phyloP scores from a whole-genome alignment of 2,797 vertebrate species.

The Pelodytes ibericus region DNA sequence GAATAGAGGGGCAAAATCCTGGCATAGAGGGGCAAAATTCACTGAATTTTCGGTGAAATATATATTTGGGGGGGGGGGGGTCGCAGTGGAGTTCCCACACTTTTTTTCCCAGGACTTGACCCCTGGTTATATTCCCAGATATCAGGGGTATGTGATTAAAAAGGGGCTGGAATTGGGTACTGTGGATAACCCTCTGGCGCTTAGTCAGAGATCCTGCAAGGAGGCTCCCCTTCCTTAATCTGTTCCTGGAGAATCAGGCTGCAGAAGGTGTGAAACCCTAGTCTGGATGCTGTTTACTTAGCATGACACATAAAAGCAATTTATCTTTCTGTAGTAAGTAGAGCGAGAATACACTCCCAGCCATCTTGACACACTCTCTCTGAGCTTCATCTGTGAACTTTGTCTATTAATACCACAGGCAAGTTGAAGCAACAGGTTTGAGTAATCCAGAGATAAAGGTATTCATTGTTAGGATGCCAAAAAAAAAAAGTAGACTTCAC shows the following conservation, averaged over 20 bases:
- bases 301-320: neutral
- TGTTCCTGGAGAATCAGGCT: neutral
- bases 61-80: too few species aligned
- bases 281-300: neutral
- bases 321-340: neutral
- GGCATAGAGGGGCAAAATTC: too few species aligned
- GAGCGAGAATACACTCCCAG: neutral
- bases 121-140: too few species aligned
- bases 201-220: neutral
- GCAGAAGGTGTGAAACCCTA: neutral
- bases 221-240: neutral
- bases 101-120: too few species aligned
- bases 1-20: too few species aligned
- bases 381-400: neutral
- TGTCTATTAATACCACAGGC: constrained; percentile 1
- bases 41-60: too few species aligned
- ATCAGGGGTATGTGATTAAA: too few species aligned
- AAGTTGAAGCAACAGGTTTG: neutral
- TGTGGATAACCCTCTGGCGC: neutral
- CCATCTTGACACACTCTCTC: neutral
- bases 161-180: neutral
- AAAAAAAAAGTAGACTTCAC: too few species aligned
- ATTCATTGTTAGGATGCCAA: constrained; percentile 22
- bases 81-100: too few species aligned
- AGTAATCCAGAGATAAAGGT: constrained; percentile 9